These are phyloP conservation scores for Piaya cayana DNA, from an alignment of 2,113 vertebrate species.

Conservation along the genomic window DNA sequence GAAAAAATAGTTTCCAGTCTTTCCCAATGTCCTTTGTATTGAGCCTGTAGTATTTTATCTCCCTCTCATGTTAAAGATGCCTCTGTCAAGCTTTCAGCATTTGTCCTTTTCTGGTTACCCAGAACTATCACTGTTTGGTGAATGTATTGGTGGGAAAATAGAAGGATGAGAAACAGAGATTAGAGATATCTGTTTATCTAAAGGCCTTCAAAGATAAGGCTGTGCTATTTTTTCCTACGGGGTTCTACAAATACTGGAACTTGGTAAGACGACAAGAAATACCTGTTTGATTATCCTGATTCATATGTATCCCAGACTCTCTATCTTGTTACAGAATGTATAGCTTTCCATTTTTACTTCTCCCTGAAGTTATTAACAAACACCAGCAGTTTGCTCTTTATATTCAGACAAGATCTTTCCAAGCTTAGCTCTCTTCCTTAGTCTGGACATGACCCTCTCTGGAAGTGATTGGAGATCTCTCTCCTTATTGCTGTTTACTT, in stretches of 20 bases:
- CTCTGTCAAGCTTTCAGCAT: background rate
- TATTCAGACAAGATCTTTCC: background rate
- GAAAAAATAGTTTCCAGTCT: background rate
- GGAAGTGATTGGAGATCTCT: background rate
- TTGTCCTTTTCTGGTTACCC: background rate
- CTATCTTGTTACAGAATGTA: background rate
- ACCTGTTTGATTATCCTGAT: background rate
- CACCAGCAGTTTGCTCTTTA: background rate
- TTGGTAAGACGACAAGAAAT: background rate
- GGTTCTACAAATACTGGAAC: background rate
- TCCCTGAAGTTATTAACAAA: background rate
- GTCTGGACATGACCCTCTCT: background rate
- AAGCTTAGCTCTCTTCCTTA: background rate
- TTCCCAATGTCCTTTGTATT: background rate
- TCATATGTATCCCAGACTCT: background rate
- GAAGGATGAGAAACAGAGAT: background rate
- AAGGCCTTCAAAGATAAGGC: background rate
- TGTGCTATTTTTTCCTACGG: background rate
- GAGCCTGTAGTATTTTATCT: background rate
- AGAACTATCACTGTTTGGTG: background rate
- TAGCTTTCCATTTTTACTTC: background rate
- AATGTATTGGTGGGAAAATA: background rate
- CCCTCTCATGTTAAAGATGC: background rate
- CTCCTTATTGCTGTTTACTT: background rate
- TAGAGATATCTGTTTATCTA: background rate